phyloP scores from a whole-genome alignment of 2,888 invertebrate species.

The Epinotia ramella region DNA sequence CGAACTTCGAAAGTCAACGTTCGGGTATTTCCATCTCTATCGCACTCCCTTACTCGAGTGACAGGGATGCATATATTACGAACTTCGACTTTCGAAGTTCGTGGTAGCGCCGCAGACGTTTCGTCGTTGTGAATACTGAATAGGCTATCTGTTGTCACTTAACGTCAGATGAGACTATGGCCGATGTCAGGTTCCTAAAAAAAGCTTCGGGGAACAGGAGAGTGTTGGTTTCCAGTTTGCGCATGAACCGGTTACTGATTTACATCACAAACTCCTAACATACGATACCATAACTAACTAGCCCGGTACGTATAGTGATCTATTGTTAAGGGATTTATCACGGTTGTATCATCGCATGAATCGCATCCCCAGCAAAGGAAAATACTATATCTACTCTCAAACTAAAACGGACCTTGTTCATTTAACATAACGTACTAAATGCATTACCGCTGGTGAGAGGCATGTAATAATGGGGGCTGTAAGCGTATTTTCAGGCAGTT shows the following conservation, averaged over 20 bases:
- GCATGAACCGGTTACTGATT: neutral
- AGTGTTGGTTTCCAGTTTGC: neutral
- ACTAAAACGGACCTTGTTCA: neutral
- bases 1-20: no score
- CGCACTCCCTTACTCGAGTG: no score
- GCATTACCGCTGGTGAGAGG: neutral
- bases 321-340: slow-evolving; percentile 40
- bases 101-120: no score
- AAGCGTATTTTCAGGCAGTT: slow-evolving; percentile 35
- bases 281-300: neutral
- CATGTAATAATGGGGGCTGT: slow-evolving; percentile 32
- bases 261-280: neutral
- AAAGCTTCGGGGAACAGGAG: no score
- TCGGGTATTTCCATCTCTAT: no score
- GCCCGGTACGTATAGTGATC: slow-evolving; percentile 1
- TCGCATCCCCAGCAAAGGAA: slow-evolving; percentile 25
- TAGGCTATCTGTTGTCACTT: no score
- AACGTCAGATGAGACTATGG: no score
- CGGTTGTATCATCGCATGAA: slow-evolving; percentile 33
- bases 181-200: no score
- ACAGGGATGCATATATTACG: no score
- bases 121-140: no score
- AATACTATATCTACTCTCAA: neutral
- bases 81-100: no score
- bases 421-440: neutral